Evolutionary conservation across 2,888 invertebrate genomes (phyloP).

Genomic region (Cyaniris semiargus): DNA sequence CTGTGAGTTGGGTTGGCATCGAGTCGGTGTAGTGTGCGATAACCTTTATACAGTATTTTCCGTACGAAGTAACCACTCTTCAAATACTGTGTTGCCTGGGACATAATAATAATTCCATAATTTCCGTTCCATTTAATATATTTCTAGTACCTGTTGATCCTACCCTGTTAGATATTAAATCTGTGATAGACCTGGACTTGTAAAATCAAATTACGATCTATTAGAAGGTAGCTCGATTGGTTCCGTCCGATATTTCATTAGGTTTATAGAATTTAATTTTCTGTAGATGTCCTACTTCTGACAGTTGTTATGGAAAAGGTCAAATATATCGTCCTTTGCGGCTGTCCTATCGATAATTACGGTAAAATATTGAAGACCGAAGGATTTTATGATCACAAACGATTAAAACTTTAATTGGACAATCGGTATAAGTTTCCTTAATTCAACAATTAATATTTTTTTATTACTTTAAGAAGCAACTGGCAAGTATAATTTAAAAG

Average conservation of each 20-base stretch:
- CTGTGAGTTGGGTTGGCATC: no score
- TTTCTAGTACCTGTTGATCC: no score
- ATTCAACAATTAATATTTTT: not conserved
- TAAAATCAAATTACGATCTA: not conserved
- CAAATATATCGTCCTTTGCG: conserved; percentile 2
- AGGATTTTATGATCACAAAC: not conserved
- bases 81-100: no score
- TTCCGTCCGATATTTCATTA: not conserved
- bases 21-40: no score
- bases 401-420: not conserved
- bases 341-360: conserved; percentile 16
- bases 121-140: no score
- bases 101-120: no score
- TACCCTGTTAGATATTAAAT: not conserved
- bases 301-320: conserved; percentile 17
- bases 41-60: no score
- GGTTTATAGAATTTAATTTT: conserved; percentile 5
- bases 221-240: not conserved
- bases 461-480: not conserved
- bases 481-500: no score
- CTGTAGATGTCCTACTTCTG: not conserved
- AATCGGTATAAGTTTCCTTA: conserved; percentile 17
- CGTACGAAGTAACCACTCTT: no score
- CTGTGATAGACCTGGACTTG: not conserved
- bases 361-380: not conserved